A percentile compares a stretch with the other conserved stretches of the same genome.
Evolutionary conservation across 2,113 vertebrate genomes (phyloP).

Genomic region (Callopanchax toddi): DNA sequence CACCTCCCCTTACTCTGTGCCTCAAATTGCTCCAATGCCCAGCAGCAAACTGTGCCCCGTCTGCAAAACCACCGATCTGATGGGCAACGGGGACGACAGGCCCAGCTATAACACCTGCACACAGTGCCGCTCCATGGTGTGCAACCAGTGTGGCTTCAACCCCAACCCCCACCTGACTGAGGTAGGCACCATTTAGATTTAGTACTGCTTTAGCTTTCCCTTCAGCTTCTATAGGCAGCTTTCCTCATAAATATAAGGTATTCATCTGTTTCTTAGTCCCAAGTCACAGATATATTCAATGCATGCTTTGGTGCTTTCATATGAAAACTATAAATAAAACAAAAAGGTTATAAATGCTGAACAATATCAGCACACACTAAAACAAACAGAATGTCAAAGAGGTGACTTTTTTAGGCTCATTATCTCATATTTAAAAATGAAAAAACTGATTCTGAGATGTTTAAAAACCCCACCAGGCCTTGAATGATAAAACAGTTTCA

Average conservation of each 20-base stretch:
- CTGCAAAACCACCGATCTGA: conserved; percentile 97
- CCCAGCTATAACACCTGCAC: conserved; percentile 94
- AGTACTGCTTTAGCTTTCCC: background rate
- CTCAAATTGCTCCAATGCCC: conserved; percentile 96
- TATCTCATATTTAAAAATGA: background rate
- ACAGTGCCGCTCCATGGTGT: conserved; percentile 93
- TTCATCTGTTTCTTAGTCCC: background rate
- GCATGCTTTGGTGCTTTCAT: too few species aligned
- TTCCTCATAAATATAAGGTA: background rate
- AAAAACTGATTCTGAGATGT: conserved; percentile 5
- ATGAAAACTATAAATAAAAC: too few species aligned
- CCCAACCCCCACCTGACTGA: conserved; percentile 97
- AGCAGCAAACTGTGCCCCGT: conserved; percentile 98
- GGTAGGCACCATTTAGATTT: conserved; percentile 78
- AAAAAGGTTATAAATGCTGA: too few species aligned
- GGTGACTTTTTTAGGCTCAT: background rate
- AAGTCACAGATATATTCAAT: conserved; percentile 6
- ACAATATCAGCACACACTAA: too few species aligned
- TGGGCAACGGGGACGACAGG: conserved; percentile 83
- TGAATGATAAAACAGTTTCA: background rate
- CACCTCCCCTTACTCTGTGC: conserved; percentile 94
- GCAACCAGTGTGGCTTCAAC: conserved; percentile 99
- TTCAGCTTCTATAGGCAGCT: background rate
- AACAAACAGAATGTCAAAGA: background rate
- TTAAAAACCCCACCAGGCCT: conserved; percentile 20